Conservation (phyloP, 2,113 vertebrate genomes). For the Hyla sarda region DNA sequence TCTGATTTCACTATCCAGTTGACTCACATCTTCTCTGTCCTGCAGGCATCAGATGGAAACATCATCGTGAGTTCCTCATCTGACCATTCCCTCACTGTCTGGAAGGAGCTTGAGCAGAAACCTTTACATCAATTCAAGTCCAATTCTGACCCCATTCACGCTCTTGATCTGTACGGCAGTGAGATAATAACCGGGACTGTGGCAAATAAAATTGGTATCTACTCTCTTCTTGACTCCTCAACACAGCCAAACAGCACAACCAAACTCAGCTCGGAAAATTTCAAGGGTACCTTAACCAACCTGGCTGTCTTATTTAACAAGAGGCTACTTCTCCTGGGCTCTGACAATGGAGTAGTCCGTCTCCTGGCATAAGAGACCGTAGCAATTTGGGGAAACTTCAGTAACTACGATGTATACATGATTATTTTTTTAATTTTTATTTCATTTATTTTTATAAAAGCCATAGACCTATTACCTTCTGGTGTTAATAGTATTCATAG, state of each 20-base stretch:
- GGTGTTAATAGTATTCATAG: conserved; percentile 7
- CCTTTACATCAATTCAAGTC: conserved; percentile 91
- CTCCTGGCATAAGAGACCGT: conserved; percentile 80
- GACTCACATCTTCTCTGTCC: conserved; percentile 48
- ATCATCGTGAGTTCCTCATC: conserved; percentile 92
- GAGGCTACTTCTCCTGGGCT: conserved; percentile 93
- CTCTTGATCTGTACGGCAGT: conserved; percentile 88
- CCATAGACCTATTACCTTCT: conserved; percentile 7
- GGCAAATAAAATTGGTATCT: conserved; percentile 94
- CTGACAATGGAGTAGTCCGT: conserved; percentile 89
- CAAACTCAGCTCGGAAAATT: conserved; percentile 97
- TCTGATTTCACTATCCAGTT: not conserved
- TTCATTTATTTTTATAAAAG: not conserved
- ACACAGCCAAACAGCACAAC: conserved; percentile 83
- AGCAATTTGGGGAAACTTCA: not conserved
- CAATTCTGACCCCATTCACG: conserved; percentile 89
- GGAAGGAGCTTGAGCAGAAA: conserved; percentile 96
- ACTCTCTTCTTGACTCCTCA: conserved; percentile 88
- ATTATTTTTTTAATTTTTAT: not conserved
- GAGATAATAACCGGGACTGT: conserved; percentile 92
- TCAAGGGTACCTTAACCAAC: conserved; percentile 93
- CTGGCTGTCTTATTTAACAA: conserved; percentile 92
- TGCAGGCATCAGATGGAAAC: conserved; percentile 90
- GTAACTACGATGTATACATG: not conserved
- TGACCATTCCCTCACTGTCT: conserved; percentile 89